Evolutionary conservation across 2,888 invertebrate species (phyloP), one percentile per base, ranked within the genome.

Genomic region (Marronus borbonicus): DNA sequence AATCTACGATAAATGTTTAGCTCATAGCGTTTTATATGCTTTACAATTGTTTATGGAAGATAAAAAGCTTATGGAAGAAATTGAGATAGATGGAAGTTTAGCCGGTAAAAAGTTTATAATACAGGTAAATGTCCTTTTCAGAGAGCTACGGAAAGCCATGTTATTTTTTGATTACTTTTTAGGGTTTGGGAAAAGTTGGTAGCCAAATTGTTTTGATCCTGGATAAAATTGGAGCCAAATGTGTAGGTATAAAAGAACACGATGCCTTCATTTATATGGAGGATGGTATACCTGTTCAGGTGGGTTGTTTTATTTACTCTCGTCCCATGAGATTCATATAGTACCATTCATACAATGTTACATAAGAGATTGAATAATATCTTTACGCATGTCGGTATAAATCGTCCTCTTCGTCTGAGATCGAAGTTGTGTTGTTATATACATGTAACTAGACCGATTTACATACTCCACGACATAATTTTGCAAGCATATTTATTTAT

Each of bases 171-270:
- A 28, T 64, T 1, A 20, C 70, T 65, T 24, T 75, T 10, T 76
- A 87, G 86, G 88, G 88, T 52, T 80, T 88, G 55, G 88, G 87
- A n/a, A 86, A 85, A 81, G 79, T 87, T 1, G 88, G 88, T 3
- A 78, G 76, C 8, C 80, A 83, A 66, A 81, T 88, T 49, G 85
- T 84, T 4, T 75, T 81, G 39, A 79, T 82, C 70, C 79, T 89
- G 68, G 75, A 83, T 14, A 79, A 83, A 55, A 81, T 81, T 14
- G 88, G 87, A 3, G 87, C 87, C 0, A 82, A 82, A 70, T 88
- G 88, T 80, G 84, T 88, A 39, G 88, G 88, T 0, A 83, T 89
- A 7, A 85, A 84, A 80, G 88, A 89, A 64, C 77, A 82, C 8
- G 86, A 88, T 79, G 83, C 82, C 36, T 84, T 83, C 76, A 80